Base-by-base conservation (phyloP, 2,888 invertebrate species). In the Argynnis bischoffii region DNA sequence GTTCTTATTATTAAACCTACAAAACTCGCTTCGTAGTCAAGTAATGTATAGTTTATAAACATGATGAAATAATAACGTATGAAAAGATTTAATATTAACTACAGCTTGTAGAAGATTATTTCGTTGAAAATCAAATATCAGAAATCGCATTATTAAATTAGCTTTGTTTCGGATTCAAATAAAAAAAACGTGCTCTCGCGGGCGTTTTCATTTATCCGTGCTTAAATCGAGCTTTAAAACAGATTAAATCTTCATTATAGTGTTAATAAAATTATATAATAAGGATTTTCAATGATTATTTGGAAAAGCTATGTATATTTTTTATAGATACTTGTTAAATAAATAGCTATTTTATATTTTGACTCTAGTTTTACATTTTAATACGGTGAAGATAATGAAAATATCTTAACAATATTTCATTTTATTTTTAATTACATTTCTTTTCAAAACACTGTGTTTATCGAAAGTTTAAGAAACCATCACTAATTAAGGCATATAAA, bases 181-280 rank as follows among this genome's bases (percentile, higher is more conserved):
- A 60, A 60, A 50, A 60, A 50, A 60, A 16, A 35, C 60, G 50
- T 51, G 60, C 60, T 60, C 6, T n/a, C 15, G 26, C 50, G 31
- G 48, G 31, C 16, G 35, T 51, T 18, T 50, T 50, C 50, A 16
- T 51, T 51, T 6, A 60, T 60, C 60, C 50, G 21, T 26, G 15
- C 60, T 16, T 16, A 60, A 60, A 35, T 51, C 16, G 35, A 16
- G 50, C 18, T 51, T 50, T 41, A 3, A 41, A 60, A 50, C 50
- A 60, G 50, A 51, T 60, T 51, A 60, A 59, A 21, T 16, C 11
- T 41, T 56, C 41, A 56, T n/a, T 57, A 21, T 26, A 4, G 57
- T 26, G 47, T 59, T 59, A 8, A 41, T 41, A 59, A 47, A 59
- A 59, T 59, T 47, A 4, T 26, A 26, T 26, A 18, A 46, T 26